phyloP scores from a whole-genome alignment of 2,113 vertebrate genomes.

The Egretta garzetta region DNA sequence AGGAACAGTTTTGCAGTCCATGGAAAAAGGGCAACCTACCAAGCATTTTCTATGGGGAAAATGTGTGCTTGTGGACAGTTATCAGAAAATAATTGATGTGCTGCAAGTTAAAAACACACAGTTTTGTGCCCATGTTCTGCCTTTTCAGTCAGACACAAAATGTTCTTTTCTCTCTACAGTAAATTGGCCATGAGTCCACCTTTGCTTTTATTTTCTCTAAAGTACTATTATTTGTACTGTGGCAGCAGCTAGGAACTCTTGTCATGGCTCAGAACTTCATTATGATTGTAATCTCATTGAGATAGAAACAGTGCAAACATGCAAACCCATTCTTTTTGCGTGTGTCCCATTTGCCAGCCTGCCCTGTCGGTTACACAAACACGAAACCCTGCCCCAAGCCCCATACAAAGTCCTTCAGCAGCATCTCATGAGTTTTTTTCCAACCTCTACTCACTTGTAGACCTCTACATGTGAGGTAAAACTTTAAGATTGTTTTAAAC shows the following conservation, averaged over 20 bases:
- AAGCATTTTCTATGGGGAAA: neutral
- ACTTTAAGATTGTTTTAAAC: neutral
- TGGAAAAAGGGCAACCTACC: neutral
- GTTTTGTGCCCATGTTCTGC: neutral
- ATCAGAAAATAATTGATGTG: neutral
- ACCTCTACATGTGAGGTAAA: neutral
- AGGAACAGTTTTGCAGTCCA: neutral
- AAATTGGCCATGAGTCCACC: neutral
- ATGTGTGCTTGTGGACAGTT: neutral
- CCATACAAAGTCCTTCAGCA: neutral
- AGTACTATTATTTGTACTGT: neutral
- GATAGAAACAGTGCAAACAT: neutral
- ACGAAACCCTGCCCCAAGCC: fast-evolving
- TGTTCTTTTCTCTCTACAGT: neutral
- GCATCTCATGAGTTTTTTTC: neutral
- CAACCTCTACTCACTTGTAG: neutral
- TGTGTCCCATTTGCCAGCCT: neutral
- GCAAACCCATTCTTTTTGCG: neutral
- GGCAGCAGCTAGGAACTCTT: neutral
- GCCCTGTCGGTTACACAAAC: neutral
- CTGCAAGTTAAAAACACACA: neutral
- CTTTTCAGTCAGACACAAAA: neutral
- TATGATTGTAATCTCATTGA: neutral
- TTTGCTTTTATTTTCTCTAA: neutral
- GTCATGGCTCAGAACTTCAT: neutral